Evolutionary conservation across 2,113 vertebrate genomes (phyloP).

Genomic region (Gadus chalcogrammus): DNA sequence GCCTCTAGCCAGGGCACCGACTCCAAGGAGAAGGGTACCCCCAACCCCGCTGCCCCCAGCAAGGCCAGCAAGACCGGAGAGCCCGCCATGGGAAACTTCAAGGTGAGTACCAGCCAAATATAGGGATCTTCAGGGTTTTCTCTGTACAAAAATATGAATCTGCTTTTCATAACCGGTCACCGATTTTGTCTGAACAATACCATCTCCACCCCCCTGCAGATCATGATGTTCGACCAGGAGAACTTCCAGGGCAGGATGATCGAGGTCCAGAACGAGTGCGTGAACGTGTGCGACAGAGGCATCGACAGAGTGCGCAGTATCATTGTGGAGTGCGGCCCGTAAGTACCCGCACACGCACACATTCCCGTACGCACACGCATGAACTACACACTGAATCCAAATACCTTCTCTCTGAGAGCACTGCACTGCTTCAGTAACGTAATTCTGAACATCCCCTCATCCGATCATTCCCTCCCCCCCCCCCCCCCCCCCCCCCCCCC

Average conservation of each 20-base stretch:
- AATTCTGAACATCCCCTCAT: background rate
- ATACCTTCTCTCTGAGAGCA: constrained; percentile 5
- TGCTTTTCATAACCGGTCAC: background rate
- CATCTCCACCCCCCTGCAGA: constrained; percentile 58
- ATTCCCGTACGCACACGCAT: background rate
- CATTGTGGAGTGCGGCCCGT: constrained; percentile 90
- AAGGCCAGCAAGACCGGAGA: constrained; percentile 81
- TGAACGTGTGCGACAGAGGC: constrained; percentile 85
- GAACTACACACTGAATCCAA: background rate
- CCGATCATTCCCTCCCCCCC: background rate
- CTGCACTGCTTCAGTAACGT: background rate
- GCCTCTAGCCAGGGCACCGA: constrained; percentile 77
- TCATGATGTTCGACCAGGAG: constrained; percentile 90
- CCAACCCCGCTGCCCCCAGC: constrained; percentile 67
- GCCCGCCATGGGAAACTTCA: constrained; percentile 77
- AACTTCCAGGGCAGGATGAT: constrained; percentile 92
- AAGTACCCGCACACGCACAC: constrained; percentile 65
- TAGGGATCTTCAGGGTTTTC: too few species aligned
- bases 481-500: too few species aligned
- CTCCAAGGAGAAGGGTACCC: constrained; percentile 79
- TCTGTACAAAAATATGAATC: background rate
- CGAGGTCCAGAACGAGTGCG: constrained; percentile 86
- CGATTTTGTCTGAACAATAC: background rate
- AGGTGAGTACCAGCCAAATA: constrained; percentile 72
- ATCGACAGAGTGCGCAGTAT: constrained; percentile 88